Percentiles rank a stretch among this genome's conserved stretches.
These are phyloP conservation scores for Gymnoscopelus microlampas DNA, from an alignment of 2,797 vertebrate species.

Conservation along the genomic window DNA sequence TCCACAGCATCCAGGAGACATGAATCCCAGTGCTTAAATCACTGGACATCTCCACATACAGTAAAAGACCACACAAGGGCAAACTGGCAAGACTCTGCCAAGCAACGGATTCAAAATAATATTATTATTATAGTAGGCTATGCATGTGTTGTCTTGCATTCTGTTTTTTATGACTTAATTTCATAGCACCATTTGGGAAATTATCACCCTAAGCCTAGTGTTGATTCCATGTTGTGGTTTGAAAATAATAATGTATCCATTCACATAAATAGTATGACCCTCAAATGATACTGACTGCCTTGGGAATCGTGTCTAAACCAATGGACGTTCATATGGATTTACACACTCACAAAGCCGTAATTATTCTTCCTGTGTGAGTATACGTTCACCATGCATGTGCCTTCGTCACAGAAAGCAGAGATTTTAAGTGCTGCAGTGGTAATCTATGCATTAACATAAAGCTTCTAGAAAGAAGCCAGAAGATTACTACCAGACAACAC, in stretches of 20 bases:
- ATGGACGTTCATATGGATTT: conserved; percentile 20
- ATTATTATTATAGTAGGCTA: not conserved
- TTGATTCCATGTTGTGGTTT: too few species aligned
- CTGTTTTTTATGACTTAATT: not conserved
- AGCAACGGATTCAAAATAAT: not conserved
- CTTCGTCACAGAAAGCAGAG: conserved; percentile 8
- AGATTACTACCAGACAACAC: conserved; percentile 43
- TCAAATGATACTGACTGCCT: not conserved
- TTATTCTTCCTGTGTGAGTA: not conserved
- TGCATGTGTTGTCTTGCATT: not conserved
- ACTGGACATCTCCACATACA: conserved; percentile 22
- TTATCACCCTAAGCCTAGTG: too few species aligned
- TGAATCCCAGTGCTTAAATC: conserved; percentile 44
- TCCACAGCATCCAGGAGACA: conserved; percentile 54
- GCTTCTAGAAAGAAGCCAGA: conserved; percentile 38
- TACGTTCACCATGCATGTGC: conserved; percentile 2
- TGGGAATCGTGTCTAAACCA: not conserved
- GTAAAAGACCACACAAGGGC: not conserved
- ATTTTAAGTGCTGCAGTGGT: conserved; percentile 35
- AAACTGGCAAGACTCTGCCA: not conserved
- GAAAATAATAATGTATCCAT: too few species aligned
- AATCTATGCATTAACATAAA: conserved; percentile 51
- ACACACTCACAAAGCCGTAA: not conserved
- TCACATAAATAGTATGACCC: too few species aligned
- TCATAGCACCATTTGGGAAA: too few species aligned